phyloP scores from a whole-genome alignment of 2,113 vertebrate genomes.

The Sapayoa aenigma region DNA sequence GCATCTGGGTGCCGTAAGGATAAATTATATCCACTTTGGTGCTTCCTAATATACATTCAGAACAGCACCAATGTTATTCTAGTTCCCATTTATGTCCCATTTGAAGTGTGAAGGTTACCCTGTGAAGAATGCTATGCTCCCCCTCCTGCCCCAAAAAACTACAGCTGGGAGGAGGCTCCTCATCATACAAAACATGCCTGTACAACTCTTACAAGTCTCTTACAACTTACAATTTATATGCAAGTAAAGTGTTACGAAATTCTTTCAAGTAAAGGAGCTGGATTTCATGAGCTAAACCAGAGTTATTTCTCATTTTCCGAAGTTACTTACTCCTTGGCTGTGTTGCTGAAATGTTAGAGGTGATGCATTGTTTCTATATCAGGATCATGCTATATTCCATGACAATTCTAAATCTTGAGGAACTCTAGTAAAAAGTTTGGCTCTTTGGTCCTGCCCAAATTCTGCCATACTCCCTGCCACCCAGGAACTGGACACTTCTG shows the following conservation, averaged over 20 bases:
- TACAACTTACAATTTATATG: neutral
- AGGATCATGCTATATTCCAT: neutral
- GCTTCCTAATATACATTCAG: constrained; percentile 1
- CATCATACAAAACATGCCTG: neutral
- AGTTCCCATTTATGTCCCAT: neutral
- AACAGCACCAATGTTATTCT: neutral
- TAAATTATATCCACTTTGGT: constrained; percentile 20
- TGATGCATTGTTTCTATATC: neutral
- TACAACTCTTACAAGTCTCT: neutral
- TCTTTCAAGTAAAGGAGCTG: neutral
- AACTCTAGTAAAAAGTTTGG: neutral
- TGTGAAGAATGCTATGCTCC: neutral
- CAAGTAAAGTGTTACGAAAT: neutral
- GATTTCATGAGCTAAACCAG: neutral
- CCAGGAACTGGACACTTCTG: too few relatives aligned
- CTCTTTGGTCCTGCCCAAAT: too few relatives aligned
- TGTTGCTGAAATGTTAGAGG: neutral
- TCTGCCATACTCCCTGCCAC: too few relatives aligned
- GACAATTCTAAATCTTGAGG: neutral
- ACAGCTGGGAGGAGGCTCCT: neutral
- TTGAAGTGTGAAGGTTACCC: neutral
- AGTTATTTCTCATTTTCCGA: neutral
- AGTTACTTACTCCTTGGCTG: neutral
- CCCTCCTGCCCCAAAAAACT: neutral
- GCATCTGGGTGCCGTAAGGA: constrained; percentile 26